Conservation (phyloP, 2,797 vertebrate genomes). For the Onychomys arenicola region DNA sequence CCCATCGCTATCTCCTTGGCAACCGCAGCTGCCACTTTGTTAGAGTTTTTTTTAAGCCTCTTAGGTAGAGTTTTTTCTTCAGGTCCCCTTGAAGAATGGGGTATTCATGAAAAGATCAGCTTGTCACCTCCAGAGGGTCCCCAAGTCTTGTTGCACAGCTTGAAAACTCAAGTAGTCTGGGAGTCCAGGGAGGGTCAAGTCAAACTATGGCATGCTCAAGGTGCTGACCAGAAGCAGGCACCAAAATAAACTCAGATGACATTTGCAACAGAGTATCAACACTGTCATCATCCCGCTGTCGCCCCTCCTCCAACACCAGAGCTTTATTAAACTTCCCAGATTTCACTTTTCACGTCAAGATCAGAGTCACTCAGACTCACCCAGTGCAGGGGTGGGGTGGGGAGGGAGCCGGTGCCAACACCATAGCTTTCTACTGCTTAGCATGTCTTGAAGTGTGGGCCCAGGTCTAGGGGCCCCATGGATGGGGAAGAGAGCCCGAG, state of each 20-base stretch:
- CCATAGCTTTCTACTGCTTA: neutral
- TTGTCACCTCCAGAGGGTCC: neutral
- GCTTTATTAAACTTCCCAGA: neutral
- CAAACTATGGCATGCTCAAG: neutral
- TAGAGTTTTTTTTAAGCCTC: conserved; percentile 42
- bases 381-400: neutral
- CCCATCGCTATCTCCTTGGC: conserved; percentile 73
- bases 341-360: neutral
- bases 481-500: neutral
- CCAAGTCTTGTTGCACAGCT: no score
- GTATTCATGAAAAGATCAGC: neutral
- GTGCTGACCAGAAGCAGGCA: neutral
- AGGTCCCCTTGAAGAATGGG: neutral
- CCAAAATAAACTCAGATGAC: conserved; percentile 46
- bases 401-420: neutral
- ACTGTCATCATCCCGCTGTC: neutral
- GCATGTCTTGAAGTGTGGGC: neutral
- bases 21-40: conserved; percentile 79
- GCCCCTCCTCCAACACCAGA: neutral
- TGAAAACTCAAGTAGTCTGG: neutral
- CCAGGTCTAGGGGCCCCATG: neutral
- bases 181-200: neutral
- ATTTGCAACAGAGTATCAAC: neutral
- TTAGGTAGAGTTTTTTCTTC: conserved; percentile 50
- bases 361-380: neutral